Percentiles rank a stretch among this genome's conserved stretches.
phyloP scores from a whole-genome alignment of 2,797 vertebrate genomes.

The Anabas testudineus region DNA sequence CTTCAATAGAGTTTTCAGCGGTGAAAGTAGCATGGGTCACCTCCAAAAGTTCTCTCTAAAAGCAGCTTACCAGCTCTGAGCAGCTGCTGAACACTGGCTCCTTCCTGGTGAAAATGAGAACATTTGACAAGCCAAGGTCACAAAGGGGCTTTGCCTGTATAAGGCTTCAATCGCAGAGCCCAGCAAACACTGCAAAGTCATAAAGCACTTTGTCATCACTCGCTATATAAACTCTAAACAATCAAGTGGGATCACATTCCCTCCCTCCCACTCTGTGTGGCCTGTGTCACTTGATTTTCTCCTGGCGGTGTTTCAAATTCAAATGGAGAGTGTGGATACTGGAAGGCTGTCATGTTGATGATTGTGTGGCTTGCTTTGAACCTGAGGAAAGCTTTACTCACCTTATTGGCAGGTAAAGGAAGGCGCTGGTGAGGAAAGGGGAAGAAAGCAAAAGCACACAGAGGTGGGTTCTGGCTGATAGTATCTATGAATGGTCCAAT shows the following conservation, averaged over 20 bases:
- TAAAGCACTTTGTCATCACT: conserved; percentile 87
- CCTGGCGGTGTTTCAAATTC: conserved; percentile 80
- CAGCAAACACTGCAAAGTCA: conserved; percentile 76
- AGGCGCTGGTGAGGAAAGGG: conserved; percentile 45
- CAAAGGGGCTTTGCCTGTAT: conserved; percentile 68
- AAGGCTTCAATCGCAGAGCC: conserved; percentile 73
- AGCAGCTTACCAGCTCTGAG: conserved; percentile 63
- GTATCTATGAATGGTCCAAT: conserved; percentile 80
- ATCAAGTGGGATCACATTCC: conserved; percentile 82
- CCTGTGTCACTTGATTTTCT: conserved; percentile 79
- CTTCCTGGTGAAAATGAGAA: conserved; percentile 79
- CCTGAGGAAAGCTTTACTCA: conserved; percentile 54
- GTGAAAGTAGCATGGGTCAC: conserved; percentile 56
- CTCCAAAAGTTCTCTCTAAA: conserved; percentile 68
- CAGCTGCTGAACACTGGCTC: conserved; percentile 65
- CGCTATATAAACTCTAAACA: conserved; percentile 85
- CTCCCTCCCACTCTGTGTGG: conserved; percentile 72
- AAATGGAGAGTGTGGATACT: conserved; percentile 76
- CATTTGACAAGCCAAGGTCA: conserved; percentile 82
- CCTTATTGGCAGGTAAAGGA: conserved; percentile 64
- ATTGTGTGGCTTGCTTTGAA: conserved; percentile 50
- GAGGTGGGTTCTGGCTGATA: conserved; percentile 52
- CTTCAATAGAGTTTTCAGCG: conserved; percentile 31
- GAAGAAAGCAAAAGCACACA: conserved; percentile 46
- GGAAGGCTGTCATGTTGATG: conserved; percentile 58